Evolutionary conservation across 2,888 invertebrate genomes (phyloP).

Genomic region (Miltochrista miniata): DNA sequence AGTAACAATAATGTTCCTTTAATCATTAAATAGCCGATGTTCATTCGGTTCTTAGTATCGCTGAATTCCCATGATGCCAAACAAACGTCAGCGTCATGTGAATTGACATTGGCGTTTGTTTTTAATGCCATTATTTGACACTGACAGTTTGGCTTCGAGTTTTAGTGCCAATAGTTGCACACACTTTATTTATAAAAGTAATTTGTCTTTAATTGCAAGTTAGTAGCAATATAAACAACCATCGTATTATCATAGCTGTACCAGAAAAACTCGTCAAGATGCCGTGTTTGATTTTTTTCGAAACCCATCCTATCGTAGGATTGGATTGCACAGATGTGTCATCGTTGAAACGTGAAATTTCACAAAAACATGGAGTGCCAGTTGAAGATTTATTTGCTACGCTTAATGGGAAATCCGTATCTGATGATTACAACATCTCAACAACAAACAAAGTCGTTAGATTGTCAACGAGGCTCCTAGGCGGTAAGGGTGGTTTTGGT

Average conservation of each 20-base stretch:
- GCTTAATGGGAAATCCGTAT: conserved; percentile 77
- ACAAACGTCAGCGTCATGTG: no score
- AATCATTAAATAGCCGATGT: no score
- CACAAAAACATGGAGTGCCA: conserved; percentile 64
- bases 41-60: no score
- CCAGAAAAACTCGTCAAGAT: conserved; percentile 40
- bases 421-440: conserved; percentile 52
- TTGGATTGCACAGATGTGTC: conserved; percentile 44
- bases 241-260: no score
- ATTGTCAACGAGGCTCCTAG: conserved; percentile 84
- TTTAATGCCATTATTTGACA: no score
- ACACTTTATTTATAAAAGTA: no score
- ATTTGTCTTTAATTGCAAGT: no score
- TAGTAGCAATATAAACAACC: no score
- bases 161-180: not conserved
- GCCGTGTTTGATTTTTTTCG: conserved; percentile 59
- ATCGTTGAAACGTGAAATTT: conserved; percentile 57
- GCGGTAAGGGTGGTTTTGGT: conserved; percentile 99
- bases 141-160: no score
- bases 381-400: conserved; percentile 77
- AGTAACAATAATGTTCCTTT: no score
- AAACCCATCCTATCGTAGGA: conserved; percentile 48
- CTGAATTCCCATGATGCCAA: no score
- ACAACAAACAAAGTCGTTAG: conserved; percentile 74
- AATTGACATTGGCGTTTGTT: no score